Conservation (phyloP, 2,113 vertebrate species). For the Thinocorus orbignyianus region DNA sequence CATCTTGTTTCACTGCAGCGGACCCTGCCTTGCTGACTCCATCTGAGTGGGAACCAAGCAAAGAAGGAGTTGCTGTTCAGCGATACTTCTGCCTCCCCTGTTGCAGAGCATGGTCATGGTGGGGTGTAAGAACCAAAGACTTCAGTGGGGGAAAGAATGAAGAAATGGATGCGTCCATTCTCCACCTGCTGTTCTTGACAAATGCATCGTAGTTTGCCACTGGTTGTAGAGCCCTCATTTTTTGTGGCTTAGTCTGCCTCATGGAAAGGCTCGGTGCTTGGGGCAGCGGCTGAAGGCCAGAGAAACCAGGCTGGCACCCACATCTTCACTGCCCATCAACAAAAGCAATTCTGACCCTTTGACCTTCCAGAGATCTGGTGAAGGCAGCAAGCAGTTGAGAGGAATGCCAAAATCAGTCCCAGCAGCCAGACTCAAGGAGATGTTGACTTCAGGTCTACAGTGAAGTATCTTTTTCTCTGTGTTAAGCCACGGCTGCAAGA, state of each 20-base stretch:
- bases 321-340: neutral
- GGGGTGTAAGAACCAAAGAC: neutral
- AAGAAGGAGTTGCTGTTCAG: neutral
- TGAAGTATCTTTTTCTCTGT: neutral
- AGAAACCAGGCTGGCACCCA: neutral
- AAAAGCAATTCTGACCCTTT: neutral
- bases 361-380: neutral
- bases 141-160: neutral
- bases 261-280: accelerated
- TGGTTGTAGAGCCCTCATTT: neutral
- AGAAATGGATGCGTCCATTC: neutral
- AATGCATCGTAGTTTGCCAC: neutral
- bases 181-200: neutral
- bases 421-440: neutral
- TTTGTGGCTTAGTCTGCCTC: neutral
- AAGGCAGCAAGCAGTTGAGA: neutral
- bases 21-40: neutral
- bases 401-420: neutral
- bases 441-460: accelerated
- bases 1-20: neutral
- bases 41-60: accelerated
- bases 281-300: neutral
- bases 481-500: neutral
- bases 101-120: accelerated
- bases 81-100: neutral